Percentiles rank a stretch among this genome's conserved stretches.
These are phyloP conservation scores for Crotalus tigris DNA, from an alignment of 2,113 vertebrate genomes.

Conservation along the genomic window DNA sequence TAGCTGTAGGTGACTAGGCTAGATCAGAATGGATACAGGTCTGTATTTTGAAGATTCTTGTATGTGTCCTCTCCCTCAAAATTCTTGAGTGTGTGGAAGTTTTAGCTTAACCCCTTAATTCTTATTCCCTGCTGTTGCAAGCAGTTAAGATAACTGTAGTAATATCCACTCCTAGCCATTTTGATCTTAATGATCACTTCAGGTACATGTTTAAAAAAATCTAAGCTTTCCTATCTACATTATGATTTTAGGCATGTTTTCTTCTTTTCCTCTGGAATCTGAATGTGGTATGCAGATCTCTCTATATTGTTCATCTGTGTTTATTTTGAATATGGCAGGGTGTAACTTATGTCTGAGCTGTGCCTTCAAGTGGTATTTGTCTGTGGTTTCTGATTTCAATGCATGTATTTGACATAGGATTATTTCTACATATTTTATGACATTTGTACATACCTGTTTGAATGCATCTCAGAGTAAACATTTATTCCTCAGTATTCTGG, in stretches of 20 bases:
- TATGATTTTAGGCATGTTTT: neutral
- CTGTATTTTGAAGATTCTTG: neutral
- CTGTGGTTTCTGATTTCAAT: neutral
- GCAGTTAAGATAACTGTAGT: neutral
- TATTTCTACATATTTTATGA: neutral
- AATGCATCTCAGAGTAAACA: neutral
- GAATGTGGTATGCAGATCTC: neutral
- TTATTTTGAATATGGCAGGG: conserved; percentile 1
- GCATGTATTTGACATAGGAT: neutral
- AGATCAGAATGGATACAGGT: neutral
- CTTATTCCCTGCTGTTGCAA: neutral
- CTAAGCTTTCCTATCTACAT: neutral
- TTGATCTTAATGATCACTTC: neutral
- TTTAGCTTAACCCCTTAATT: neutral
- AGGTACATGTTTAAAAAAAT: neutral
- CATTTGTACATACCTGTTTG: neutral
- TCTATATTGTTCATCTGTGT: neutral
- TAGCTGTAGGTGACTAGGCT: neutral
- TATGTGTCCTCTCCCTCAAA: neutral
- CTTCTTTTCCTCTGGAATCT: neutral
- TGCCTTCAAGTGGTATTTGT: neutral
- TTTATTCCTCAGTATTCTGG: neutral
- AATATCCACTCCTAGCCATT: neutral
- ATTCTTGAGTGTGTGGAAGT: neutral
- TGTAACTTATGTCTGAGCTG: conserved; percentile 3